Evolutionary conservation across 1,140 invertebrate species (phyloP).

Genomic region (Ptiloglossa arizonensis): DNA sequence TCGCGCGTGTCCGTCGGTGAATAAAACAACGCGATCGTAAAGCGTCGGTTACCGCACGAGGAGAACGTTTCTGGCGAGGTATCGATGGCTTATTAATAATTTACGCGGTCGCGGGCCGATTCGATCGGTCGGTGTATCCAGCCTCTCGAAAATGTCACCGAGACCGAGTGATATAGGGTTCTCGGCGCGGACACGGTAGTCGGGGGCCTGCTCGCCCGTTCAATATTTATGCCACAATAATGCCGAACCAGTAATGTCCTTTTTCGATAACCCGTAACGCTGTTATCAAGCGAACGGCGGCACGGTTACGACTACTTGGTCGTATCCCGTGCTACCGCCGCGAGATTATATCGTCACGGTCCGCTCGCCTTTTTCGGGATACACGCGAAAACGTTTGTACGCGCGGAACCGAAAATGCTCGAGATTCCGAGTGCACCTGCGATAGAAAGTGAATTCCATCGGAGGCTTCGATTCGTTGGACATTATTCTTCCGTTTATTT

Average conservation of each 20-base stretch:
- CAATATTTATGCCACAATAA: conserved; percentile 10
- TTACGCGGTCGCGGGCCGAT: not conserved
- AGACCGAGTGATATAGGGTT: not conserved
- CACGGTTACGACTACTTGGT: not conserved
- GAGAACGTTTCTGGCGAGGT: not conserved
- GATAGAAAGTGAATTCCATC: not conserved
- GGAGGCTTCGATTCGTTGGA: too few relatives aligned
- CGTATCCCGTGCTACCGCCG: not conserved
- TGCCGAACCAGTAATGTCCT: not conserved
- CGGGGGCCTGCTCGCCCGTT: not conserved
- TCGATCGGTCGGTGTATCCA: not conserved
- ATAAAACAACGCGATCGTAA: conserved; percentile 11
- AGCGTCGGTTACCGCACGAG: not conserved
- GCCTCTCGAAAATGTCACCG: not conserved
- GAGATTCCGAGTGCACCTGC: not conserved
- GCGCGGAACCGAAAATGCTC: too few relatives aligned
- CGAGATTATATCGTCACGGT: not conserved
- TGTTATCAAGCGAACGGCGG: not conserved
- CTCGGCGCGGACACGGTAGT: not conserved
- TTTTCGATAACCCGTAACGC: not conserved
- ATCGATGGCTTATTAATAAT: conserved; percentile 16
- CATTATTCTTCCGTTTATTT: too few relatives aligned
- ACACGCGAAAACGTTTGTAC: too few relatives aligned
- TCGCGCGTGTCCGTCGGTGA: not conserved
- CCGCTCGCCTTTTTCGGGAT: too few relatives aligned